phyloP scores from a whole-genome alignment of 2,888 invertebrate genomes.

The Zele albiditarsus region DNA sequence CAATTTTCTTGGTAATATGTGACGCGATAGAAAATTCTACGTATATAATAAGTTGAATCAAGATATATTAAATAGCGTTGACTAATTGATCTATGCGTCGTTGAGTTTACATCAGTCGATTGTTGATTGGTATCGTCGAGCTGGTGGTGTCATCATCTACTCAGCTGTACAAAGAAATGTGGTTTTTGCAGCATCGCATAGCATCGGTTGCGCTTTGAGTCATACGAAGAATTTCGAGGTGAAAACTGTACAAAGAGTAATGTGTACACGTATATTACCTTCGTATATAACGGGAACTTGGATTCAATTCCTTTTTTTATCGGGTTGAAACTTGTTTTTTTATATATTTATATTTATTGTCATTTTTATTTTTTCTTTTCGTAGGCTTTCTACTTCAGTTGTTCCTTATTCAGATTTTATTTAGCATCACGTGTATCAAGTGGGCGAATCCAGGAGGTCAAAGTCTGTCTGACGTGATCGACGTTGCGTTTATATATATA shows the following conservation, averaged over 20 bases:
- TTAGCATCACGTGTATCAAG: constrained; percentile 20
- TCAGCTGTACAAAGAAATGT: neutral
- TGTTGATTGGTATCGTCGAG: neutral
- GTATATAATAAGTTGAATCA: neutral
- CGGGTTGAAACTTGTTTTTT: neutral
- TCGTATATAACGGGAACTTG: constrained; percentile 1
- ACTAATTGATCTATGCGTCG: constrained; percentile 6
- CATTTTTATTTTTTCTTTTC: constrained; percentile 11
- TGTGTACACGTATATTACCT: neutral
- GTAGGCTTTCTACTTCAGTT: neutral
- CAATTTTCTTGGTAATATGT: neutral
- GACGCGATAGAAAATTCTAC: neutral
- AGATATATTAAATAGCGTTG: neutral
- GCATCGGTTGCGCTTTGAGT: neutral
- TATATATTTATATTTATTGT: neutral
- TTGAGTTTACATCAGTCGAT: neutral
- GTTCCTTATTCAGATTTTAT: constrained; percentile 5
- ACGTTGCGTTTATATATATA: constrained; percentile 6
- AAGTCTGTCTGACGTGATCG: constrained; percentile 36
- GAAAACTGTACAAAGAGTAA: constrained; percentile 4
- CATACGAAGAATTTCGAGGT: constrained; percentile 4
- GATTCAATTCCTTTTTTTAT: neutral
- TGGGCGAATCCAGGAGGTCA: constrained; percentile 35
- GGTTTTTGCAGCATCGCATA: neutral
- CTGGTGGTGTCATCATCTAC: neutral